Evolutionary conservation across 2,113 vertebrate species (phyloP), one percentile per base, ranked within the genome.

Genomic region (Lota lota): DNA sequence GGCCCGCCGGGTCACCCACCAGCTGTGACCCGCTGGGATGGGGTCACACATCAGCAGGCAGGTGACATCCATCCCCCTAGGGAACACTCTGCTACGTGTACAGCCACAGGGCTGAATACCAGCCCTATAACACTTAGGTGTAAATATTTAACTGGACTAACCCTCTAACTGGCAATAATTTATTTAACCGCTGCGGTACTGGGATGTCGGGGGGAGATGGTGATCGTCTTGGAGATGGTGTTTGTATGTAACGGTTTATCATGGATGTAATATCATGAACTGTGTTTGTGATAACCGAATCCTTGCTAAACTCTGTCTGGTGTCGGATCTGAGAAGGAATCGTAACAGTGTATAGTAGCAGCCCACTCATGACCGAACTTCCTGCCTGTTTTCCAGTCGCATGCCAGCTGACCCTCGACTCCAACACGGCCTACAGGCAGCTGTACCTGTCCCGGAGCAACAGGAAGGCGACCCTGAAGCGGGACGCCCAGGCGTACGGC

Each of bases 391-490:
- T 40, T 40, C 15, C 24, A 93, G 92, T 91, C 83, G 89, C 90
- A 53, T 90, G 88, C 69, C 83, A 80, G 62, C 86, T 93, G 63
- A 93, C 91, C 64, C 73, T 93, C 77, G 92, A 93, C 83, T 28
- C 83, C 1, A 90, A 85, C 87, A 92, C 92, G 53, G 91, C 92
- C 66, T 92, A 93, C 76, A 89, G 77, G 79, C 91, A 92, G 79
- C 86, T 93, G 64, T 87, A 90, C 78, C 61, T 93, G 69, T 93
- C 92, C 7, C 83, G 91, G 50, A 78, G 89, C 24, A 92, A 93
- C 83, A 84, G 85, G 78, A 93, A 93, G 77, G 92, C 91, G 0
- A 18, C 80, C 7, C 80, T 92, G 4, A 93, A 91, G 80, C 88
- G 80, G 86, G 92, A 93, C 12, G 83, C 92, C 58, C 92, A 92